Conservation (phyloP, 2,888 invertebrate genomes). For the Cistogaster globosa region DNA sequence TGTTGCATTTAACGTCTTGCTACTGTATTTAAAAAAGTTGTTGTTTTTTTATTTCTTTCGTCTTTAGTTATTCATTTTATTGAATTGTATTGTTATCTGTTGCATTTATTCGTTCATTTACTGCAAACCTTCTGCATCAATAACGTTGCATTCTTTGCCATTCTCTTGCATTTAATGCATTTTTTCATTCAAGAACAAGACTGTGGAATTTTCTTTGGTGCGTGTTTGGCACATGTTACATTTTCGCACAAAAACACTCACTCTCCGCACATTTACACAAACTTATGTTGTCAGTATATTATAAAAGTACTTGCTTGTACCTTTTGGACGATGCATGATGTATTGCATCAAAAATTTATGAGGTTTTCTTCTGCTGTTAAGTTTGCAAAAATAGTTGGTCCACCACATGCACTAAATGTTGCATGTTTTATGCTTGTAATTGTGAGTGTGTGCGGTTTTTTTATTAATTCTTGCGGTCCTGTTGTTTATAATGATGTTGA, state of each 20-base stretch:
- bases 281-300: background rate
- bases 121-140: conserved; percentile 28
- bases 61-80: background rate
- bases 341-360: conserved; percentile 57
- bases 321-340: conserved; percentile 18
- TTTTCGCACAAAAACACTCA: conserved; percentile 59
- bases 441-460: background rate
- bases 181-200: conserved; percentile 77
- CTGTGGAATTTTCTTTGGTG: conserved; percentile 81
- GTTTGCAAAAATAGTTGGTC: conserved; percentile 43
- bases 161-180: conserved; percentile 66
- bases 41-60: conserved; percentile 65
- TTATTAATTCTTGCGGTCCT: conserved; percentile 37
- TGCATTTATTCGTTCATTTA: conserved; percentile 21
- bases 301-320: background rate
- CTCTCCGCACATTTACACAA: conserved; percentile 10
- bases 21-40: conserved; percentile 73
- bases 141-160: conserved; percentile 62
- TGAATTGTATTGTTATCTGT: conserved; percentile 35
- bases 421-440: conserved; percentile 29
- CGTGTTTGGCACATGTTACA: conserved; percentile 81
- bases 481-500: conserved; percentile 63
- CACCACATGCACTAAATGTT: conserved; percentile 55
- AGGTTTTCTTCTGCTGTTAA: conserved; percentile 24
- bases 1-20: conserved; percentile 15